Base-by-base conservation (phyloP, 2,797 vertebrate species). In the Triplophysa yarkandensis region DNA sequence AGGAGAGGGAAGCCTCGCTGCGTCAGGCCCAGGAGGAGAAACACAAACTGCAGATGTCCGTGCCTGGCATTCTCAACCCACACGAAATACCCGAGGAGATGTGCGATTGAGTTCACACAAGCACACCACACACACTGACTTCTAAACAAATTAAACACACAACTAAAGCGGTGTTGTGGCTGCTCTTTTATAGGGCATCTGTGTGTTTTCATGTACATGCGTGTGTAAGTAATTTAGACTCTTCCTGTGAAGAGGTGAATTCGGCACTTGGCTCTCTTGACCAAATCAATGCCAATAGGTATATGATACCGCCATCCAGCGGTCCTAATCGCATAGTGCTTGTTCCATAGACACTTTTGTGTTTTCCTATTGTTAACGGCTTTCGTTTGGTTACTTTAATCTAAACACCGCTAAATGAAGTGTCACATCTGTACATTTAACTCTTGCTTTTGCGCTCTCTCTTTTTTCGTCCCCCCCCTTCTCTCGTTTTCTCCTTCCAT, bases 1-100 rank as follows among this genome's bases (percentile, higher is more conserved):
- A 99, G 91, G 97, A 99, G 87, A 89, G 97, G 83, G 97, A 99
- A 89, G 89, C 95, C 34, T 90, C 96, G n/a, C 93, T 99, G 80
- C 94, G 95, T 62, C 96, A 98, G 85, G 96, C 97, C 81, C 96
- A 99, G 84, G 97, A 99, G 87, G 97, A 99, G 86, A 99, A 99
- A 86, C 96, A 98, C 93, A 98, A 97, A 92, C 92, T 98, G 80
- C 96, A 99, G 89, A 95, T 98, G 95, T 98, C 96, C 14, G 97
- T 99, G 80, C 97, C 97, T 54, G 97, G 97, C 82, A 99, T 99
- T 87, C 93, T 99, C 80, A 99, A 99, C 93, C 96, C 96, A 88
- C 96, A 99, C 68, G 96, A 99, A 89, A 95, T 99, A 89, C 97
- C 97, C 0, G 97, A 99, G 92, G 97, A 99, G 91, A 98, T 98